phyloP scores from a whole-genome alignment of 2,113 vertebrate genomes.

The Anoplopoma fimbria region DNA sequence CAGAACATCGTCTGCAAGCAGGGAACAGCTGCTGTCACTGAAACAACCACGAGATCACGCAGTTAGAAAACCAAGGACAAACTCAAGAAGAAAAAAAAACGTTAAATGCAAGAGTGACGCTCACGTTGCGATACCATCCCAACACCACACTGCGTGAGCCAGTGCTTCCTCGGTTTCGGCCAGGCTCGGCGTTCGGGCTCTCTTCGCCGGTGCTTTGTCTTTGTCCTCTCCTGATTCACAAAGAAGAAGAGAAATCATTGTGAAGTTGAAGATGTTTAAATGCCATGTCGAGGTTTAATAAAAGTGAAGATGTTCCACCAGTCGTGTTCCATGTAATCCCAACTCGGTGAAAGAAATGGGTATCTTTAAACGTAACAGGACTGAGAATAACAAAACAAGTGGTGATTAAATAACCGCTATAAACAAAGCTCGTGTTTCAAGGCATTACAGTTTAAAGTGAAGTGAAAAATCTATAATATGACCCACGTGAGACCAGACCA shows the following conservation, averaged over 20 bases:
- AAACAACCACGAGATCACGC: conserved; percentile 1
- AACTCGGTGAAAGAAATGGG: conserved; percentile 12
- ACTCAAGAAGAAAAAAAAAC: too few species aligned
- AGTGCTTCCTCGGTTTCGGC: conserved; percentile 89
- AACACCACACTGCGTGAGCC: conserved; percentile 91
- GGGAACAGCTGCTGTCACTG: conserved; percentile 86
- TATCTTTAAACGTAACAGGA: neutral
- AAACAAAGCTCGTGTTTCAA: neutral
- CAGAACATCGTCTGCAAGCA: conserved; percentile 88
- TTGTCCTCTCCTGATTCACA: conserved; percentile 74
- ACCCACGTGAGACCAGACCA: conserved; percentile 21
- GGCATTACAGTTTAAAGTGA: neutral
- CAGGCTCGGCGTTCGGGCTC: conserved; percentile 76
- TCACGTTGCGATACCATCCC: conserved; percentile 90
- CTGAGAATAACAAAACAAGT: neutral
- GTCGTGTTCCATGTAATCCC: neutral
- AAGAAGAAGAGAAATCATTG: neutral
- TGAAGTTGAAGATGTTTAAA: neutral
- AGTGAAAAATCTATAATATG: neutral
- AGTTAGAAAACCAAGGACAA: neutral
- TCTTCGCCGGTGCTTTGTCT: conserved; percentile 11
- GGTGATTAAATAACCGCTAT: neutral
- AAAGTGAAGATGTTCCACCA: neutral
- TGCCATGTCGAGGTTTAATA: neutral
- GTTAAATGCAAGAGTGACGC: neutral